Conservation (phyloP, 1,140 invertebrate species). For the Chrysomallon squamiferum region DNA sequence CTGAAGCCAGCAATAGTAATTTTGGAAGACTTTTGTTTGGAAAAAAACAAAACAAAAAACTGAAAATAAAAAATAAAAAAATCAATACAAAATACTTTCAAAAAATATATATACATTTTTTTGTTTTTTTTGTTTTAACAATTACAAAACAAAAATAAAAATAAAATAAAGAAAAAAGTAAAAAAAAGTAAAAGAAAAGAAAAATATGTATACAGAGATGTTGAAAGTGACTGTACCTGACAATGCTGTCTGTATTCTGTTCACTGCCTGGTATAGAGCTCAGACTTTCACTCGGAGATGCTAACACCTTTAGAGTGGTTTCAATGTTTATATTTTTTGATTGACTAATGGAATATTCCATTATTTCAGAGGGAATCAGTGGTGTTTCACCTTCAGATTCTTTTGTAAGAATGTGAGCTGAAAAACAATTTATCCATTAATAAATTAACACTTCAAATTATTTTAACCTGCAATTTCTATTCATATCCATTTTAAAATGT, state of each 20-base stretch:
- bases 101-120: too few species aligned
- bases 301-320: conserved; percentile 70
- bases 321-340: conserved; percentile 67
- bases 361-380: conserved; percentile 79
- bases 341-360: conserved; percentile 73
- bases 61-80: too few species aligned
- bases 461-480: neutral
- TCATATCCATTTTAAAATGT: neutral
- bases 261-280: conserved; percentile 64
- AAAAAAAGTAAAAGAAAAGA: too few species aligned
- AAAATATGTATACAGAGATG: too few species aligned
- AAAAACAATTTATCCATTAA: conserved; percentile 21
- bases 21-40: too few species aligned
- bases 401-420: conserved; percentile 73
- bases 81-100: too few species aligned
- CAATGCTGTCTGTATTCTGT: conserved; percentile 69
- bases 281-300: conserved; percentile 58
- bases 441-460: neutral
- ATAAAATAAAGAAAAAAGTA: too few species aligned
- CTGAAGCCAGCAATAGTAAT: too few species aligned
- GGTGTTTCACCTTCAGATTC: conserved; percentile 78
- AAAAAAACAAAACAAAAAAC: too few species aligned
- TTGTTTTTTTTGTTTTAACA: too few species aligned
- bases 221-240: too few species aligned
- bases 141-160: too few species aligned